These are phyloP conservation scores for Thalassarche chlororhynchos DNA, from an alignment of 2,113 vertebrate species.

Conservation along the genomic window DNA sequence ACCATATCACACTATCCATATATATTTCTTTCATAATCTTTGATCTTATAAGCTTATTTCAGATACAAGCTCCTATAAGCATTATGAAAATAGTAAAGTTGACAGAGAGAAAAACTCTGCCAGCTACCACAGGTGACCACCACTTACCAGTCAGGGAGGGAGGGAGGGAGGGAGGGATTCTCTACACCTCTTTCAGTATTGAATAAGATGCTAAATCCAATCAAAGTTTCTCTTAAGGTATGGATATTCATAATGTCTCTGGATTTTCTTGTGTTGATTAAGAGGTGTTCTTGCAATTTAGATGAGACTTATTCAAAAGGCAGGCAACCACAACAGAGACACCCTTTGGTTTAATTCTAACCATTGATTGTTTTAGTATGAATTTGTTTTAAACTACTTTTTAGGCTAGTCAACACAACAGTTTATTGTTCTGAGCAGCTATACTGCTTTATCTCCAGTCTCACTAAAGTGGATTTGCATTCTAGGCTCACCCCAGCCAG, in stretches of 20 bases:
- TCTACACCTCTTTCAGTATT: not conserved
- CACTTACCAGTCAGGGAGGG: not conserved
- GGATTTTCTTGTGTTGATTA: not conserved
- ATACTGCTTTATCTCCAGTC: not conserved
- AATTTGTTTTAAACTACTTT: not conserved
- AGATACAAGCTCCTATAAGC: not conserved
- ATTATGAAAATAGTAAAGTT: not conserved
- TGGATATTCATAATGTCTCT: not conserved
- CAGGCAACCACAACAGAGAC: not conserved
- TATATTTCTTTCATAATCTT: not conserved
- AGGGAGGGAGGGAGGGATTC: not conserved
- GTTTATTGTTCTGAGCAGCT: not conserved
- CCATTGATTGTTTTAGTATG: not conserved
- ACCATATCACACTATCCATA: not conserved
- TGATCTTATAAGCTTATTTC: not conserved
- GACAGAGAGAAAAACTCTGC: not conserved
- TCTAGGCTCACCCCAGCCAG: not conserved
- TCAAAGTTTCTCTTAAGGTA: not conserved
- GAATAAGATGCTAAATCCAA: not conserved
- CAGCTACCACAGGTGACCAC: not conserved
- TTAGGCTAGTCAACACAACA: not conserved
- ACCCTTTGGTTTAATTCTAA: not conserved
- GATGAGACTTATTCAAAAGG: not conserved
- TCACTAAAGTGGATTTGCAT: not conserved
- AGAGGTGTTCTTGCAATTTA: not conserved